These are phyloP conservation scores for Patiria pectinifera DNA, from an alignment of 53 echinoderm and acorn worm species.

Conservation along the genomic window DNA sequence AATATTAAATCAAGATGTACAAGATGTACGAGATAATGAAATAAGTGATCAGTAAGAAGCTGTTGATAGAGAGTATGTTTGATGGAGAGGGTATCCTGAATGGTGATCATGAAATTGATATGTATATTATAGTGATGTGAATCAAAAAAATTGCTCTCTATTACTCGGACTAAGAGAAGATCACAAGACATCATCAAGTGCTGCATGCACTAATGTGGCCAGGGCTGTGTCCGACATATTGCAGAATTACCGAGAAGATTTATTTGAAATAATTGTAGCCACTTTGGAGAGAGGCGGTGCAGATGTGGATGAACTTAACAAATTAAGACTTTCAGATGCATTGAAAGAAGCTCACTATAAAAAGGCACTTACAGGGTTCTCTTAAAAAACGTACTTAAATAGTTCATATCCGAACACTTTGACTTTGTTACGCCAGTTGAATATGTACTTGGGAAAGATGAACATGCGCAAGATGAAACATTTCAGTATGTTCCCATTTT, in stretches of 20 bases:
- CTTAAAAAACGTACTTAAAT: conserved; percentile 15
- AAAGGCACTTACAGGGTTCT: conserved; percentile 33
- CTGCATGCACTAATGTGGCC: conserved; percentile 42
- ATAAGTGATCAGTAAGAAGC: conserved; percentile 7
- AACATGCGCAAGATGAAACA: conserved; percentile 32
- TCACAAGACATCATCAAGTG: conserved; percentile 55
- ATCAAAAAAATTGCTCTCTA: conserved; percentile 25
- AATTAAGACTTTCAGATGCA: conserved; percentile 8
- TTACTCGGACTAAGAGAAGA: conserved; percentile 60
- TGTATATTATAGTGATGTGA: conserved; percentile 48
- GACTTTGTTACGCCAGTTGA: conserved; percentile 52
- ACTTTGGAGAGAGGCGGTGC: conserved; percentile 42
- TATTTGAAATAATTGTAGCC: conserved; percentile 9
- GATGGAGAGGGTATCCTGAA: conserved; percentile 2
- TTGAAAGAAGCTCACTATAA: conserved; percentile 40
- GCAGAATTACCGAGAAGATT: conserved; percentile 17
- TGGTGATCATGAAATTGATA: not conserved
- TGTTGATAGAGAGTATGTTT: not conserved
- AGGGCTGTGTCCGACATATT: conserved; percentile 27
- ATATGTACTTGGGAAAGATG: conserved; percentile 39
- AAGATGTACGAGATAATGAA: not conserved
- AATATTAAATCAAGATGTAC: conserved; percentile 44
- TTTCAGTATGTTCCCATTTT: conserved; percentile 69
- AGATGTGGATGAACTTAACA: conserved; percentile 25
- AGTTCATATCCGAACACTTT: conserved; percentile 44